Conservation (phyloP, 1,140 invertebrate genomes). For the Trypoxylus dichotomus region DNA sequence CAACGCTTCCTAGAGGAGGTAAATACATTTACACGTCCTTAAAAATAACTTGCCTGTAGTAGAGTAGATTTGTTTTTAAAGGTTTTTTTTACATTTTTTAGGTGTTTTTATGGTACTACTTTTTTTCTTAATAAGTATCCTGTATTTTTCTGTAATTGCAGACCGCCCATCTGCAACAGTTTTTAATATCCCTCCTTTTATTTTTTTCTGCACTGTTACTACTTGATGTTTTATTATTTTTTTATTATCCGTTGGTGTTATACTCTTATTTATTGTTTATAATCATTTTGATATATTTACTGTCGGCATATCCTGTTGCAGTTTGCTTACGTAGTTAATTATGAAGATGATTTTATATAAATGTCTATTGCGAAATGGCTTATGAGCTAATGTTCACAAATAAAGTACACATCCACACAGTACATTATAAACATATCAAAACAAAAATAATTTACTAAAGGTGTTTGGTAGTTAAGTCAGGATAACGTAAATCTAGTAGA, state of each 20-base stretch:
- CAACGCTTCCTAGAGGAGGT: constrained; percentile 62
- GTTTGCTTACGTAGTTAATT: background rate
- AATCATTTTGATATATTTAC: constrained; percentile 35
- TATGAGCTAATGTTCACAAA: background rate
- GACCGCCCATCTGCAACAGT: constrained; percentile 7
- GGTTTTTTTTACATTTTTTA: constrained; percentile 32
- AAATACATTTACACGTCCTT: constrained; percentile 42
- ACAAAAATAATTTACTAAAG: no score
- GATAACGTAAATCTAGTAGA: no score
- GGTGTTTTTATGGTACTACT: constrained; percentile 28
- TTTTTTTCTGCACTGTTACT: constrained; percentile 17
- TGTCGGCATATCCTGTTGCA: constrained; percentile 38
- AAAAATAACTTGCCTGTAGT: constrained; percentile 31
- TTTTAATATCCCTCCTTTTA: constrained; percentile 17
- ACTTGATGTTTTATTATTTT: constrained; percentile 34
- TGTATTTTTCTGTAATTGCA: constrained; percentile 33
- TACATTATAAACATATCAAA: background rate
- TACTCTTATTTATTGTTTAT: constrained; percentile 31
- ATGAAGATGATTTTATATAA: background rate
- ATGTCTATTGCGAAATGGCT: constrained; percentile 9
- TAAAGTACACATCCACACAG: background rate
- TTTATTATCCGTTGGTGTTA: constrained; percentile 33
- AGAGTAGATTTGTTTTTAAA: constrained; percentile 32
- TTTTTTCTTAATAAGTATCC: constrained; percentile 31
- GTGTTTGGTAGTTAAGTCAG: no score